Conservation (phyloP, 92 coral and sea anemone genomes). For the Paragorgia papillata region DNA sequence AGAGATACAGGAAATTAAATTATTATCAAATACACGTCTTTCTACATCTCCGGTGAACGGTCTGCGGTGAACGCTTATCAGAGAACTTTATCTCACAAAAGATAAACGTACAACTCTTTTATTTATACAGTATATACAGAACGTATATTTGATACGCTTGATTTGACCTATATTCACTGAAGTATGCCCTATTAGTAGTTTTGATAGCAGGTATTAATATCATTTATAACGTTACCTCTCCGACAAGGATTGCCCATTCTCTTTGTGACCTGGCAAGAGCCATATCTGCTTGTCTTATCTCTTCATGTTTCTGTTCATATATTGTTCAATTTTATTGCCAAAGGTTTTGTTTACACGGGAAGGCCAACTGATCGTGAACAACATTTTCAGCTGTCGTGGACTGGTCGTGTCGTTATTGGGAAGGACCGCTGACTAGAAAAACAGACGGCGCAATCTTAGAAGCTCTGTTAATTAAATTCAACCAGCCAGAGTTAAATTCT, state of each 20-base stretch:
- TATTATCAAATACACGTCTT: too few relatives aligned
- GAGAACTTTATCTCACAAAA: too few relatives aligned
- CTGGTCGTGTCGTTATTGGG: conserved; percentile 8
- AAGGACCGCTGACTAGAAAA: conserved; percentile 7
- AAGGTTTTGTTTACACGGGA: conserved; percentile 22
- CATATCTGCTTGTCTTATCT: conserved; percentile 54
- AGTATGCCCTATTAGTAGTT: not conserved
- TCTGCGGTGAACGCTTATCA: too few relatives aligned
- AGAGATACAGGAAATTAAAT: too few relatives aligned
- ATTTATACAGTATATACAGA: too few relatives aligned
- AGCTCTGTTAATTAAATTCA: too few relatives aligned
- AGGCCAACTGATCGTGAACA: not conserved
- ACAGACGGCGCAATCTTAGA: conserved; percentile 20
- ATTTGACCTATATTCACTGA: not conserved
- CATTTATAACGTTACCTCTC: conserved; percentile 71
- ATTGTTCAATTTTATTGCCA: not conserved
- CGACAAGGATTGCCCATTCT: conserved; percentile 91
- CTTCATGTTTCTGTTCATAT: not conserved
- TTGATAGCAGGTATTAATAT: not conserved
- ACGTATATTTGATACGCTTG: too few relatives aligned
- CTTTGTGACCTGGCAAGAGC: conserved; percentile 91
- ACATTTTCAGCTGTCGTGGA: not conserved
- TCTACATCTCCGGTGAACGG: too few relatives aligned
- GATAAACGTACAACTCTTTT: too few relatives aligned
- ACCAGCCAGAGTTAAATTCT: too few relatives aligned